These are phyloP conservation scores for Champsocephalus gunnari DNA, from an alignment of 2,797 vertebrate species.

Conservation along the genomic window DNA sequence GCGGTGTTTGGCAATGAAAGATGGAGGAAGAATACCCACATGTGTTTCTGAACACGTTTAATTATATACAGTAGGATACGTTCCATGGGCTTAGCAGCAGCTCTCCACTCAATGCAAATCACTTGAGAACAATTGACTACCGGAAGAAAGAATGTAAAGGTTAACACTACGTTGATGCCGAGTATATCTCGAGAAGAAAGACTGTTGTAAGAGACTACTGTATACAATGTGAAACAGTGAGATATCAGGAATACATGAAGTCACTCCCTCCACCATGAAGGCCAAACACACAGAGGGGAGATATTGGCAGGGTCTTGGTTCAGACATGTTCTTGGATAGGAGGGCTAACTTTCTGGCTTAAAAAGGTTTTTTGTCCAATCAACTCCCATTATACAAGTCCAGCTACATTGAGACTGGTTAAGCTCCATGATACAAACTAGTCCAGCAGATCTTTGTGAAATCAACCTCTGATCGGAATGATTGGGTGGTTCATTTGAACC, in stretches of 20 bases:
- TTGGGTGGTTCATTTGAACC: constrained; percentile 21
- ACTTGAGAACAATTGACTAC: constrained; percentile 1
- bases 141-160: constrained; percentile 5
- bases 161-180: background rate
- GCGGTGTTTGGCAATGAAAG: constrained; percentile 23
- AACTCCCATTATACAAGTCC: background rate
- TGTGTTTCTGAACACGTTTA: constrained; percentile 2
- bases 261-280: background rate
- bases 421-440: background rate
- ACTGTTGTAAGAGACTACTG: background rate
- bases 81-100: background rate
- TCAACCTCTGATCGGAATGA: constrained; percentile 4
- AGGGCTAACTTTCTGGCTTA: background rate
- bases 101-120: background rate
- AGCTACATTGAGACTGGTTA: background rate
- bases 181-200: background rate
- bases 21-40: constrained; percentile 4
- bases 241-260: background rate
- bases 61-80: background rate
- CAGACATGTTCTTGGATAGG: background rate
- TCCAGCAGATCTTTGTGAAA: background rate
- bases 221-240: background rate
- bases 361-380: background rate
- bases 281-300: background rate
- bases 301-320: background rate